These are phyloP conservation scores for Phenganax marumi DNA, from an alignment of 92 coral and sea anemone genomes.

Conservation along the genomic window DNA sequence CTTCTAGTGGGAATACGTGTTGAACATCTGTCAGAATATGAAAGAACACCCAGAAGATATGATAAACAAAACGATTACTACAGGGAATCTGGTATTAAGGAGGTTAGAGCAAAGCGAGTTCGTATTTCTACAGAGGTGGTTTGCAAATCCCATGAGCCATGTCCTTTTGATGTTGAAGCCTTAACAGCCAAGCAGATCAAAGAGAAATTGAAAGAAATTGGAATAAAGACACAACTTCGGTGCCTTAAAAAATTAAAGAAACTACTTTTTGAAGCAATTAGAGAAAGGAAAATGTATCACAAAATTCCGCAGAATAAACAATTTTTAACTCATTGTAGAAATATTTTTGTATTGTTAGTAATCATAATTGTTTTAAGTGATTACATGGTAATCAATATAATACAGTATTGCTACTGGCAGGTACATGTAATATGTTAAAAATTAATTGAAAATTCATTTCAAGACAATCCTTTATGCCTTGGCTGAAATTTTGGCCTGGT, in stretches of 20 bases:
- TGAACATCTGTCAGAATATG: conserved; percentile 15
- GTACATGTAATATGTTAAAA: no score
- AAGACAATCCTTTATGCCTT: no score
- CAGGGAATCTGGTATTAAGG: conserved; percentile 28
- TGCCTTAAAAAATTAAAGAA: background rate
- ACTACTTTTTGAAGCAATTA: background rate
- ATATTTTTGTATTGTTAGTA: no score
- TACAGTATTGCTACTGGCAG: no score
- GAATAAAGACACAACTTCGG: background rate
- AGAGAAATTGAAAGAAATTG: background rate
- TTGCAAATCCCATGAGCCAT: background rate
- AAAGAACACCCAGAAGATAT: conserved; percentile 10
- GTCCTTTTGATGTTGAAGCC: background rate
- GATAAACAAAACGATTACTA: conserved; percentile 4
- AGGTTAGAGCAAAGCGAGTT: conserved; percentile 20
- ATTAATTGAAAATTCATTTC: no score
- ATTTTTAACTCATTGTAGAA: background rate
- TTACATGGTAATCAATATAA: no score
- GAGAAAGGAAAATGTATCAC: conserved; percentile 6
- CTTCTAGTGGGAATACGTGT: conserved; percentile 32
- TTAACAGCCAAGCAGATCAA: background rate
- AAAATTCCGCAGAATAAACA: background rate
- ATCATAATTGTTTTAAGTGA: no score
- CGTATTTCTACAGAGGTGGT: conserved; percentile 22
- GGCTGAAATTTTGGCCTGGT: no score